Evolutionary conservation across 2,113 vertebrate genomes (phyloP), one percentile per base, ranked within the genome.

Genomic region (Mus musculus): DNA sequence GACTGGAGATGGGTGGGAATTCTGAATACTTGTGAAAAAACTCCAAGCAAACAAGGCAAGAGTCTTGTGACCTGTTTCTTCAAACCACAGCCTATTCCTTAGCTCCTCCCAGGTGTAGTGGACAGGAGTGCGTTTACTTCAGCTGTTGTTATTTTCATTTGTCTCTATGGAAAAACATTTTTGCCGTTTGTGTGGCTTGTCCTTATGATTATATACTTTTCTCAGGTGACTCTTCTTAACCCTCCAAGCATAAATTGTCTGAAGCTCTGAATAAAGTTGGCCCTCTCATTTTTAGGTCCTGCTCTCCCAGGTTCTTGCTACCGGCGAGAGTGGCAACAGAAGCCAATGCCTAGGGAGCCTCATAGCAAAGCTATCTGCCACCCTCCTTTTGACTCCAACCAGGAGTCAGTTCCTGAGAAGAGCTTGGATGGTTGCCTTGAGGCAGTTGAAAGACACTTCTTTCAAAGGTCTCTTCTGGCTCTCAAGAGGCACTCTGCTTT

Each of bases 391-490:
- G 13, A 84, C 65, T 46, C 63, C 26, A 93, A 93, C 61, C 54
- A 78, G 90, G 90, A 96, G 69, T 93, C 77, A 77, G 14, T 69
- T 90, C 93, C 88, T 71, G 42, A 61, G 73, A 84, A 63, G 81
- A 81, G 67, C 77, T 97, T 94, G 95, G 93, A 96, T 87, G 73
- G 86, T 49, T 92, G 92, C 97, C 95, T 96, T n/a, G 14, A 42
- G 88, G 67, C 90, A 72, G 76, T 94, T 95, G 89, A 97, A 97
- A 96, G 92, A 77, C 95, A 95, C 42, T 20, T 71, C 96, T 97
- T 97, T 97, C 95, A 96, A 97, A 97, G 95, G 49, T 87, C 93
- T 96, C 94, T 97, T 93, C 81, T 93, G 61, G 81, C 97, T 97
- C 85, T 95, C 88, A 95, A 69, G 81, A 80, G 93, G 96, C 22